Evolutionary conservation across 2,113 vertebrate genomes (phyloP).

Genomic region (Camelus dromedarius): DNA sequence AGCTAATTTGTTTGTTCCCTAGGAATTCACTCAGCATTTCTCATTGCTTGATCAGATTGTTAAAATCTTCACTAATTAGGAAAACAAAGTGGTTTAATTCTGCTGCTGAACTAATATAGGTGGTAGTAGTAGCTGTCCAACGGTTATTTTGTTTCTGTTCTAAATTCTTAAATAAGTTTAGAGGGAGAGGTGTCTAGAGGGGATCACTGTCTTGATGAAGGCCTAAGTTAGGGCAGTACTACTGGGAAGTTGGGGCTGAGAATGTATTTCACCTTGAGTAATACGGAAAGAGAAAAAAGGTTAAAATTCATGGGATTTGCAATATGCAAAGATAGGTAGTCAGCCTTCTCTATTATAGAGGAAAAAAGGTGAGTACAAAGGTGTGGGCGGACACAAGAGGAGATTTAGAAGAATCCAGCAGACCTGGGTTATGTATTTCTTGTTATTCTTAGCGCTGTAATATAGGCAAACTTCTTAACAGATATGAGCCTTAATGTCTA

Average conservation of each 20-base stretch:
- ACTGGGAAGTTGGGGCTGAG: not conserved
- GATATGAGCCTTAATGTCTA: not conserved
- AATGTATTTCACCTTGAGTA: constrained; percentile 12
- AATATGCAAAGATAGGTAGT: not conserved
- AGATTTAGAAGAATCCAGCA: not conserved
- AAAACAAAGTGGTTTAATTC: constrained; percentile 11
- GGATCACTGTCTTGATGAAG: not conserved
- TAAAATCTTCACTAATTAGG: constrained; percentile 28
- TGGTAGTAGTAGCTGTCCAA: constrained; percentile 4
- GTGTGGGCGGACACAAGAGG: not conserved
- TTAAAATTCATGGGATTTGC: constrained; percentile 33
- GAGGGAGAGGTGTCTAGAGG: not conserved
- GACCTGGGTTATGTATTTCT: not conserved
- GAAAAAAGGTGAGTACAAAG: constrained; percentile 1
- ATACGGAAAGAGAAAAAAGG: not conserved
- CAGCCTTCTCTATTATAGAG: not conserved
- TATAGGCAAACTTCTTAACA: not conserved
- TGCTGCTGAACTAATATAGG: constrained; percentile 23
- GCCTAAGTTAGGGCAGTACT: not conserved
- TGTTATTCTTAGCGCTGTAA: not conserved
- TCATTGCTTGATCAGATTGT: constrained; percentile 27
- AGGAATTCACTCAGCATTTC: not conserved
- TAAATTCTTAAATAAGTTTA: constrained; percentile 37
- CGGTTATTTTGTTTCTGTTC: constrained; percentile 37
- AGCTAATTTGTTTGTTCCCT: not conserved